These are phyloP conservation scores for Ptychobarbus kaznakovi DNA, from an alignment of 2,797 vertebrate species.

Conservation along the genomic window DNA sequence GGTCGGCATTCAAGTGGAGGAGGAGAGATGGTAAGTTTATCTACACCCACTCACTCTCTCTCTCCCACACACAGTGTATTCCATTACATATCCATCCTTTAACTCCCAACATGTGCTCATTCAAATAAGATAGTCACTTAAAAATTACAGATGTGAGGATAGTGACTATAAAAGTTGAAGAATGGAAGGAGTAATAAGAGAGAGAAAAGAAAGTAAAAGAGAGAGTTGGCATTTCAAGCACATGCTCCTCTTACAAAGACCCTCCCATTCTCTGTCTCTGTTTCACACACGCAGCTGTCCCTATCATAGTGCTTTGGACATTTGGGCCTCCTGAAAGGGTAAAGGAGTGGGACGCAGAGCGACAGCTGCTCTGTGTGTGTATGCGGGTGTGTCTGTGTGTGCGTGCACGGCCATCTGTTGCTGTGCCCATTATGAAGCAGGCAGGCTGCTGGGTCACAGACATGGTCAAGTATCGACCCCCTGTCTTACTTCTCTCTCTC, in stretches of 20 bases:
- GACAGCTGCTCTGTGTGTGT: constrained; percentile 57
- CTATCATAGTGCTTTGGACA: constrained; percentile 49
- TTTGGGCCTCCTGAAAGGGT: constrained; percentile 50
- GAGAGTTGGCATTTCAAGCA: constrained; percentile 40
- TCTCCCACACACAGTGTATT: neutral
- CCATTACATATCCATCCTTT: neutral
- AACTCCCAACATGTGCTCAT: neutral
- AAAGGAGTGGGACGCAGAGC: constrained; percentile 46
- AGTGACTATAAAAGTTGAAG: neutral
- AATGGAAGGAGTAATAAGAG: constrained; percentile 2
- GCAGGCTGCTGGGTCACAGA: constrained; percentile 56
- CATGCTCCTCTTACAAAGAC: constrained; percentile 37
- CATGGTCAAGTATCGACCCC: constrained; percentile 52
- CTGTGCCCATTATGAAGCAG: constrained; percentile 79
- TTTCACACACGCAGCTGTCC: constrained; percentile 50
- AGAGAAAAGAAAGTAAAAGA: constrained; percentile 10
- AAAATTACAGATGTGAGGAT: constrained; percentile 1
- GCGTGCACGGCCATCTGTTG: constrained; percentile 82
- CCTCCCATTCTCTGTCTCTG: constrained; percentile 34
- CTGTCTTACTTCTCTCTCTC: constrained; percentile 26
- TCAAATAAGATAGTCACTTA: neutral
- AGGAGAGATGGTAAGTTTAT: constrained; percentile 89
- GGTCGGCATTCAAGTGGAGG: constrained; percentile 95
- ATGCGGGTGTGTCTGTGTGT: constrained; percentile 58
- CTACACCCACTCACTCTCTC: constrained; percentile 19